Base-by-base conservation (phyloP, 2,113 vertebrate genomes). In the Pholis gunnellus region DNA sequence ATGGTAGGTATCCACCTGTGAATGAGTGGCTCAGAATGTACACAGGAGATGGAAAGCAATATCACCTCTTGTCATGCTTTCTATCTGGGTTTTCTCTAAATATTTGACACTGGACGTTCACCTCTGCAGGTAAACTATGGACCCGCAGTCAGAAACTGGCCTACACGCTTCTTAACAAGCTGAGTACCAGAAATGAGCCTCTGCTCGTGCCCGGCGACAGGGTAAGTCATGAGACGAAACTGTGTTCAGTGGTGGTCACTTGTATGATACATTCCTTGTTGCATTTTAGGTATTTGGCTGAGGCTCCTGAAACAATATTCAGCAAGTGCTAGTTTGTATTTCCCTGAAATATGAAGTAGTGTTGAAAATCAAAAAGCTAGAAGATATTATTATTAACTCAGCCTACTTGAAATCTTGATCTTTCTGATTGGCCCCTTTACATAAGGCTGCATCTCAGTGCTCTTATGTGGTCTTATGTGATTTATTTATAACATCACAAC, bases 101-200 rank as follows among this genome's bases (percentile, higher is more conserved):
- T 75, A 6, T 27, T 65, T 79, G 22, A 69, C 27, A 7, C 9
- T 81, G 8, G 70, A 22, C 72, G 8, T 85, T 70, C 25, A 64
- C 44, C 52, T 60, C 18, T 79, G 25, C 56, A 99, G 98, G 98
- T 76, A 99, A 99, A 91, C 95, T 99, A 34, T 99, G 98, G 98
- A 99, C 96, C 68, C 96, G 97, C 85, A 97, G 98, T 93, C 95
- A 97, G 93, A 99, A 99, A 88, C 94, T 99, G 84, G 97, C 97
- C 0, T 99, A 97, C 88, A 99, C 98, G 1, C 96, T 99, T 13
- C 96, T 99, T 11, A 98, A 98, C 92, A 99, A 97, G 87, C 95
- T 99, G 86, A 97, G 96, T 88, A 95, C 90, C 87, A 97, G 97
- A 91, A 98, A 96, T 60, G 97, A 98, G 78, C 97, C 97, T 18